A percentile compares a stretch with the other conserved stretches of the same genome.
Evolutionary conservation across 2,797 vertebrate species (phyloP).

Genomic region (Limosa lapponica): DNA sequence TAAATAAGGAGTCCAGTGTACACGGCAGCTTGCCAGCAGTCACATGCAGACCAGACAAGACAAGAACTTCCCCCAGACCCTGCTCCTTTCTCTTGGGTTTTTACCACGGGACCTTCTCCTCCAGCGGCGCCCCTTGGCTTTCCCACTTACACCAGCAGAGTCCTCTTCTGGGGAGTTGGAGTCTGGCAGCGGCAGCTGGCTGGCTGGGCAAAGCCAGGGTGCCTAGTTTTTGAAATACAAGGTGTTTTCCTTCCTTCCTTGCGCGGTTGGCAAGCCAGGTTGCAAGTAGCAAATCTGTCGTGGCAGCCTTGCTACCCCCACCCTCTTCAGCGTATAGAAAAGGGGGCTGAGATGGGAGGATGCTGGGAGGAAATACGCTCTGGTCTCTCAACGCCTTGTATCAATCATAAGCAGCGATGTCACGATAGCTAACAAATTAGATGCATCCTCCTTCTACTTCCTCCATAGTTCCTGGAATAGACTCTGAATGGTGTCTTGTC

Average conservation of each 20-base stretch:
- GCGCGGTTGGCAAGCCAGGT: background rate
- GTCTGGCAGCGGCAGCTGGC: background rate
- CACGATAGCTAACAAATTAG: background rate
- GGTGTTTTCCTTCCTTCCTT: background rate
- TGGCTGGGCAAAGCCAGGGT: background rate
- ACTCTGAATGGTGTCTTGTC: constrained; percentile 49
- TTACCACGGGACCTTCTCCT: background rate
- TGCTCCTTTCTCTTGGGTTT: background rate
- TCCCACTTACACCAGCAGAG: rapidly evolving
- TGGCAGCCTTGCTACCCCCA: background rate
- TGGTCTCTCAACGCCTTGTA: background rate
- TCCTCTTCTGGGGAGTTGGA: background rate
- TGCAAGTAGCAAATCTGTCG: background rate
- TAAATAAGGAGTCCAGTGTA: background rate
- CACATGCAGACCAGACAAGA: background rate
- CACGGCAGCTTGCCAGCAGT: background rate
- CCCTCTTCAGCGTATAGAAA: background rate
- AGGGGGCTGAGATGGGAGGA: background rate
- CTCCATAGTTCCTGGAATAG: constrained; percentile 51
- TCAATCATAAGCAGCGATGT: background rate
- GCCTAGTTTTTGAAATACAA: background rate
- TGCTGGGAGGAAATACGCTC: background rate
- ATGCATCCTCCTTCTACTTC: constrained; percentile 11
- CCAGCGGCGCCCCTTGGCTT: background rate
- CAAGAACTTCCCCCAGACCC: background rate